These are phyloP conservation scores for Idaea dimidiata DNA, from an alignment of 2,888 invertebrate species.

Conservation along the genomic window DNA sequence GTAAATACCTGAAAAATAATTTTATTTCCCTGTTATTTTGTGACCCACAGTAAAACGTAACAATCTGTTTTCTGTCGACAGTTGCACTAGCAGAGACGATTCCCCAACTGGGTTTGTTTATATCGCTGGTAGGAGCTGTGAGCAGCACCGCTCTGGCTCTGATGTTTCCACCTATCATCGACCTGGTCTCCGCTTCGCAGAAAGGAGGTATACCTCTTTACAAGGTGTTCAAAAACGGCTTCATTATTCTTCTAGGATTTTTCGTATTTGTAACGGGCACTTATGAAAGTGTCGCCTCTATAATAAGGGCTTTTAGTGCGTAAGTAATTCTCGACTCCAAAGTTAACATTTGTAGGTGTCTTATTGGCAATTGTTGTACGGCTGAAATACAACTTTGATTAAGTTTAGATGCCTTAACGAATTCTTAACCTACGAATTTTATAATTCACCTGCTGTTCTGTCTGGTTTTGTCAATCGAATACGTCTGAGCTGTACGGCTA, in stretches of 20 bases:
- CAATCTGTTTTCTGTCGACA: constrained; percentile 57
- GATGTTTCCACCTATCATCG: constrained; percentile 93
- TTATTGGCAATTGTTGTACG: neutral
- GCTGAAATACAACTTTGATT: no score
- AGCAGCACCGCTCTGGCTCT: constrained; percentile 93
- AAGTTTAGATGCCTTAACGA: no score
- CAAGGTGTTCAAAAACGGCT: constrained; percentile 79
- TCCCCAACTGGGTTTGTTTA: constrained; percentile 92
- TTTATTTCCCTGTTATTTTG: no score
- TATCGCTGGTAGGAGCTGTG: constrained; percentile 94
- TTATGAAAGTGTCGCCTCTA: constrained; percentile 85
- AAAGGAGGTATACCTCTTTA: constrained; percentile 70
- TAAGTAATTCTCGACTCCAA: constrained; percentile 10
- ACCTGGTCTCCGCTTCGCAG: constrained; percentile 86
- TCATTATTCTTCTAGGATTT: constrained; percentile 85
- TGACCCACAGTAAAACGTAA: no score
- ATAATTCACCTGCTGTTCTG: no score
- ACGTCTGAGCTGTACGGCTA: no score
- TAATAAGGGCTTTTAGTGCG: constrained; percentile 70
- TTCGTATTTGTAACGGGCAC: constrained; percentile 88
- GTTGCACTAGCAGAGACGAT: constrained; percentile 92
- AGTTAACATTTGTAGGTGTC: no score
- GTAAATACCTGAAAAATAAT: no score
- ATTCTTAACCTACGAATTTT: no score
- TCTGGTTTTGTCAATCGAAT: no score